Percentiles rank a stretch among this genome's conserved stretches.
phyloP scores from a whole-genome alignment of 2,797 vertebrate genomes.

The Oreortyx pictus region DNA sequence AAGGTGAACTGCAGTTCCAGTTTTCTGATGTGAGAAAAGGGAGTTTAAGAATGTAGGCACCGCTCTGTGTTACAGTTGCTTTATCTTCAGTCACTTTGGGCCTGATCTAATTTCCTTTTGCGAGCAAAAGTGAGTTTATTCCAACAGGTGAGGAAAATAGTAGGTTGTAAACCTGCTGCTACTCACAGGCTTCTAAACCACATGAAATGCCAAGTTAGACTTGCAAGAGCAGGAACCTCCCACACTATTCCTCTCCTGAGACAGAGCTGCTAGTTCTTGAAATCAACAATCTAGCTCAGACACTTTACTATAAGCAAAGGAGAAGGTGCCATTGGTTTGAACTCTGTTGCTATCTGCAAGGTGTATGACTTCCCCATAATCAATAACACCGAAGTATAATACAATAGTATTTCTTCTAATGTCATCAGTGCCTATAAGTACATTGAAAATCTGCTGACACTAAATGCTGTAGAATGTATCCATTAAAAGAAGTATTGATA shows the following conservation, averaged over 20 bases:
- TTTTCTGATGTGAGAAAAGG: not conserved
- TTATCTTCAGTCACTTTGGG: not conserved
- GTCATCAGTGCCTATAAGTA: not conserved
- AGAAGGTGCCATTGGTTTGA: not conserved
- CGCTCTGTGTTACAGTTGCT: not conserved
- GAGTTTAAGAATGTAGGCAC: not conserved
- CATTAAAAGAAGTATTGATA: constrained; percentile 38
- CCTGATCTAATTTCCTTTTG: not conserved
- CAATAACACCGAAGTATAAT: not conserved
- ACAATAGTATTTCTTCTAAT: not conserved
- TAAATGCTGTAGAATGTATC: not conserved
- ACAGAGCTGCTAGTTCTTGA: not conserved
- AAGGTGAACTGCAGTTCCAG: not conserved
- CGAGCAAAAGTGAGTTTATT: not conserved
- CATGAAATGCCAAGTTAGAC: not conserved
- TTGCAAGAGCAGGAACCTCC: not conserved
- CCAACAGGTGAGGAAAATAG: not conserved
- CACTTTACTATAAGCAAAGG: not conserved
- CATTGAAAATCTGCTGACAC: constrained; percentile 3
- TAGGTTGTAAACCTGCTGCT: not conserved
- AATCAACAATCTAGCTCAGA: not conserved
- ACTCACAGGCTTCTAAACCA: not conserved
- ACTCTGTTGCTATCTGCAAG: not conserved
- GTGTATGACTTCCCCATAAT: not conserved
- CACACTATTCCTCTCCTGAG: not conserved